Conservation (phyloP, 2,888 invertebrate species). For the Torymus tubicola region DNA sequence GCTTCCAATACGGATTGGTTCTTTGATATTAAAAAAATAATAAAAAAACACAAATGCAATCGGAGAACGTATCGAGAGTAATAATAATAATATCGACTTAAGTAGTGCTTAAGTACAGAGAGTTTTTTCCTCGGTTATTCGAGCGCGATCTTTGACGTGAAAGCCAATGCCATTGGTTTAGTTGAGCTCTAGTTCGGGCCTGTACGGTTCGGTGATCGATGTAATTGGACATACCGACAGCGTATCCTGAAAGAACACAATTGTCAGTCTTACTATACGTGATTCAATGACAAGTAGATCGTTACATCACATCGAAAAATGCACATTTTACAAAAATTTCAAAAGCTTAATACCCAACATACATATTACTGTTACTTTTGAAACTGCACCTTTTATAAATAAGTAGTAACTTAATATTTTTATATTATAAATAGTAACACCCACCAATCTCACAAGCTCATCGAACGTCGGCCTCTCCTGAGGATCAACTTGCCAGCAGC, state of each 20-base stretch:
- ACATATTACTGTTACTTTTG: background rate
- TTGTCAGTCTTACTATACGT: too few relatives aligned
- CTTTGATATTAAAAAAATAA: too few relatives aligned
- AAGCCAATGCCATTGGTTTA: conserved; percentile 5
- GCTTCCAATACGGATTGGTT: conserved; percentile 17
- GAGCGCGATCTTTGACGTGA: too few relatives aligned
- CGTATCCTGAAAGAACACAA: conserved; percentile 68
- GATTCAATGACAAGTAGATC: too few relatives aligned
- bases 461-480: conserved; percentile 87
- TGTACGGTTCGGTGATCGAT: conserved; percentile 72
- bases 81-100: conserved; percentile 25
- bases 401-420: background rate
- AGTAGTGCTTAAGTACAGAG: conserved; percentile 46
- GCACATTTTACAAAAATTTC: too few relatives aligned
- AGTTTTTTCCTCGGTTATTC: conserved; percentile 2
- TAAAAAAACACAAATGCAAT: conserved; percentile 39
- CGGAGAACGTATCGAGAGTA: conserved; percentile 26
- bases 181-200: conserved; percentile 73
- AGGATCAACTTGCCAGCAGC: conserved; percentile 90
- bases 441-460: conserved; percentile 78
- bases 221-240: conserved; percentile 74
- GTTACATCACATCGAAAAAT: too few relatives aligned
- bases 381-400: background rate
- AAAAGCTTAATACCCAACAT: too few relatives aligned
- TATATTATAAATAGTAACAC: conserved; percentile 4